Evolutionary conservation across 2,888 invertebrate genomes (phyloP).

Genomic region (Heterodera filipjevi): DNA sequence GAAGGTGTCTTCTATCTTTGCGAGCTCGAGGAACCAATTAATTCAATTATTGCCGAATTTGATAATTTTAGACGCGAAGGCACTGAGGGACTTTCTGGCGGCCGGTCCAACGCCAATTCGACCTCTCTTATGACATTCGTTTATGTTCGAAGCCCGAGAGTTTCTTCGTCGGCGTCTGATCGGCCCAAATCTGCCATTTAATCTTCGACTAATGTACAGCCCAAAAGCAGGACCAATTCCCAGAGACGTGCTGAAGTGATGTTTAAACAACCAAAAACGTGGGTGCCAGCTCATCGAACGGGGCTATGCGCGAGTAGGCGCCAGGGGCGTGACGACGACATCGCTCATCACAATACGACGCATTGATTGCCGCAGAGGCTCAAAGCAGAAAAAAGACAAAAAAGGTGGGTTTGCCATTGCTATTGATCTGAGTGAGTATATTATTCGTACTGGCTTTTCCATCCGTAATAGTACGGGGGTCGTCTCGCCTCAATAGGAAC

Average conservation of each 20-base stretch:
- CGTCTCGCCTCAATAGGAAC: too few relatives aligned
- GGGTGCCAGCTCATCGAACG: conserved; percentile 19
- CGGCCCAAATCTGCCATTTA: conserved; percentile 84
- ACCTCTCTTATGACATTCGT: conserved; percentile 94
- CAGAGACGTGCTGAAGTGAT: conserved; percentile 91
- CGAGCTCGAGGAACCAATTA: conserved; percentile 78
- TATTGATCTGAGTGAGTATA: too few relatives aligned
- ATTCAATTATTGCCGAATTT: neutral
- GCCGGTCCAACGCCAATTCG: conserved; percentile 54
- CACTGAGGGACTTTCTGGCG: conserved; percentile 9
- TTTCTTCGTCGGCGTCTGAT: conserved; percentile 91
- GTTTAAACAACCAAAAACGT: conserved; percentile 76
- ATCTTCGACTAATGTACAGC: conserved; percentile 94
- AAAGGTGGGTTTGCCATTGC: conserved; percentile 81
- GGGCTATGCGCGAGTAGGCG: conserved; percentile 70
- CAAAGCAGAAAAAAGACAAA: conserved; percentile 87
- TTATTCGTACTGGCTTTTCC: too few relatives aligned
- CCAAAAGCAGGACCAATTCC: conserved; percentile 73
- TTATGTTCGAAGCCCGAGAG: conserved; percentile 97
- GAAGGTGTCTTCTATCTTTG: conserved; percentile 90
- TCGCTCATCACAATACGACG: conserved; percentile 85
- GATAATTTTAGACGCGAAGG: conserved; percentile 37
- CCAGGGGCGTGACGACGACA: conserved; percentile 84
- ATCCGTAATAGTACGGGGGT: too few relatives aligned
- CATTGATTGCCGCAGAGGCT: conserved; percentile 85